Conservation (phyloP, 1,140 invertebrate species). For the Hyphantria cunea region DNA sequence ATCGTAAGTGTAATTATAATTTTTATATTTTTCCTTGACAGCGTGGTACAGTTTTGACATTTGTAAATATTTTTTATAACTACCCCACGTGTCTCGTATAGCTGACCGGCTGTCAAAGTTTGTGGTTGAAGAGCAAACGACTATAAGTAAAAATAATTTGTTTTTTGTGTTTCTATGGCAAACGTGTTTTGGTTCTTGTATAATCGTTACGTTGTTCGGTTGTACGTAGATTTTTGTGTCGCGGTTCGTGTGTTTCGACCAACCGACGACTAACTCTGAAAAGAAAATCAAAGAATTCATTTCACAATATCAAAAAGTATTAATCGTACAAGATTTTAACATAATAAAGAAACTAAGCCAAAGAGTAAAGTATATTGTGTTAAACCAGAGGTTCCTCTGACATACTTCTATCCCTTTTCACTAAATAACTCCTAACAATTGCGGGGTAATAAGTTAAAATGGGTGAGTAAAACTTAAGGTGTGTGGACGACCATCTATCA, state of each 20-base stretch:
- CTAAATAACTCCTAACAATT: no score
- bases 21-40: constrained; percentile 56
- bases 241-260: constrained; percentile 87
- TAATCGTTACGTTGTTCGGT: constrained; percentile 86
- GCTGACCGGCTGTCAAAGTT: constrained; percentile 86
- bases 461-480: no score
- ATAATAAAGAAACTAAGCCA: no score
- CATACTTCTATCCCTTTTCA: no score
- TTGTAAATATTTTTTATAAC: constrained; percentile 81
- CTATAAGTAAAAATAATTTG: constrained; percentile 85
- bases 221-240: constrained; percentile 87
- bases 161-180: constrained; percentile 77
- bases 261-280: constrained; percentile 85
- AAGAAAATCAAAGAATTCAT: constrained; percentile 33
- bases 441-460: no score
- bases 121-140: constrained; percentile 87
- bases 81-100: constrained; percentile 92
- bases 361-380: no score
- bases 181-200: constrained; percentile 84
- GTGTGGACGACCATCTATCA: no score
- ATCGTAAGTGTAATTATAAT: constrained; percentile 67
- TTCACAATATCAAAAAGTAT: no score
- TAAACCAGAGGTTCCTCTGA: no score
- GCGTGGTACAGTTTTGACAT: constrained; percentile 50
- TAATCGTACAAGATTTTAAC: no score